Evolutionary conservation across 2,113 vertebrate species (phyloP).

Genomic region (Tiliqua scincoides): DNA sequence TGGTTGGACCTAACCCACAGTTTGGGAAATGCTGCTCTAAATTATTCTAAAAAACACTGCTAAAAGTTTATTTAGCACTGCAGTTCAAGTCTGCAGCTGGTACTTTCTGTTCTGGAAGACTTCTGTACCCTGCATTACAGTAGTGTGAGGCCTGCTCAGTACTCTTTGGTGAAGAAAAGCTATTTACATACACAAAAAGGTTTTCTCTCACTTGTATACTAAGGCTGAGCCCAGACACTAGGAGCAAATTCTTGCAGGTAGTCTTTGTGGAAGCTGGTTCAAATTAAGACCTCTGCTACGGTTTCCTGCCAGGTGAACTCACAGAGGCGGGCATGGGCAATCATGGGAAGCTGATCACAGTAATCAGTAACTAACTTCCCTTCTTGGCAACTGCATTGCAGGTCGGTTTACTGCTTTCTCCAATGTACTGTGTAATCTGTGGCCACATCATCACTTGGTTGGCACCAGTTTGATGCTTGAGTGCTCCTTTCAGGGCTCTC

Average conservation of each 20-base stretch:
- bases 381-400: background rate
- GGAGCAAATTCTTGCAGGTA: background rate
- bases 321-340: background rate
- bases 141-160: background rate
- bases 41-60: background rate
- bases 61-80: background rate
- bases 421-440: no score
- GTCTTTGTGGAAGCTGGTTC: background rate
- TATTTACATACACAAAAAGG: background rate
- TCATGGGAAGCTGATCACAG: background rate
- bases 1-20: no score
- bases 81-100: background rate
- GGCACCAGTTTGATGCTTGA: background rate
- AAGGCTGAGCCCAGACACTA: background rate
- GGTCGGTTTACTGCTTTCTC: background rate
- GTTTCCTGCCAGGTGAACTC: background rate
- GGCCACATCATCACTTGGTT: background rate
- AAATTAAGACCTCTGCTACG: background rate
- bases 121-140: background rate
- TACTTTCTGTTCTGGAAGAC: background rate
- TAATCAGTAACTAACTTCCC: background rate
- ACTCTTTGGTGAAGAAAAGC: background rate
- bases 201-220: background rate
- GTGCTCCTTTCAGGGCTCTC: background rate
- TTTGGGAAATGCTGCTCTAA: no score